These are phyloP conservation scores for Drosophila athabasca DNA, from an alignment of 1,140 invertebrate genomes.

Conservation along the genomic window DNA sequence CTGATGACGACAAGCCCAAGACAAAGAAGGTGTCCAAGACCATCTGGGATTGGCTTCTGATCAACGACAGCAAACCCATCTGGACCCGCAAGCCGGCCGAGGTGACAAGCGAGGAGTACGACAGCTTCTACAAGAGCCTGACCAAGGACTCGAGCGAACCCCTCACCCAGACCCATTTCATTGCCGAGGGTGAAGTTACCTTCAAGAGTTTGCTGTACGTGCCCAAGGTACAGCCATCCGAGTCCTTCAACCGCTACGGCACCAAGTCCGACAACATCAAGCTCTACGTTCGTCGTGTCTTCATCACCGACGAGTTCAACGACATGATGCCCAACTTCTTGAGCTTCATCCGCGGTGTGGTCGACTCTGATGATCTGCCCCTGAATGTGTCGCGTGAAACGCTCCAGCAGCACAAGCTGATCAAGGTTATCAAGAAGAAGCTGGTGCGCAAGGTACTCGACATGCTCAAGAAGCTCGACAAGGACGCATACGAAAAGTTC, in stretches of 20 bases:
- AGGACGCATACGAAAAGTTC: constrained; percentile 96
- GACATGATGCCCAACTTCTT: constrained; percentile 99
- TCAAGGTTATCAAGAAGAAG: constrained; percentile 99
- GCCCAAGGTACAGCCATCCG: constrained; percentile 94
- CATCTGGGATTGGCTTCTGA: constrained; percentile 98
- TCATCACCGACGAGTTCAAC: constrained; percentile 99
- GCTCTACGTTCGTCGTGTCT: constrained; percentile 97
- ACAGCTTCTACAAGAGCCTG: constrained; percentile 96
- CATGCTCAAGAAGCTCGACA: constrained; percentile 98
- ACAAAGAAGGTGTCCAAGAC: constrained; percentile 98
- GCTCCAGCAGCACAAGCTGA: constrained; percentile 98
- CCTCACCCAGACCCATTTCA: constrained; percentile 96
- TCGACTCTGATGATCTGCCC: constrained; percentile 99
- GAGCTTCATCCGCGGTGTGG: constrained; percentile 96
- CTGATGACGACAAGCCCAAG: constrained; percentile 91
- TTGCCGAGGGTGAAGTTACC: constrained; percentile 99
- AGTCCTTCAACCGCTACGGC: constrained; percentile 97
- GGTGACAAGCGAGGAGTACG: constrained; percentile 94
- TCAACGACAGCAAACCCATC: constrained; percentile 98
- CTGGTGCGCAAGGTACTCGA: constrained; percentile 98
- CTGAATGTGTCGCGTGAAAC: constrained; percentile 99
- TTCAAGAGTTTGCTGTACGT: constrained; percentile 98
- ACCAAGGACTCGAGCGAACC: constrained; percentile 96
- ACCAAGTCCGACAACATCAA: constrained; percentile 98
- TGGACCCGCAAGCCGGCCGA: constrained; percentile 97